Base-by-base conservation (phyloP, 2,113 vertebrate genomes). In the Merops nubicus region DNA sequence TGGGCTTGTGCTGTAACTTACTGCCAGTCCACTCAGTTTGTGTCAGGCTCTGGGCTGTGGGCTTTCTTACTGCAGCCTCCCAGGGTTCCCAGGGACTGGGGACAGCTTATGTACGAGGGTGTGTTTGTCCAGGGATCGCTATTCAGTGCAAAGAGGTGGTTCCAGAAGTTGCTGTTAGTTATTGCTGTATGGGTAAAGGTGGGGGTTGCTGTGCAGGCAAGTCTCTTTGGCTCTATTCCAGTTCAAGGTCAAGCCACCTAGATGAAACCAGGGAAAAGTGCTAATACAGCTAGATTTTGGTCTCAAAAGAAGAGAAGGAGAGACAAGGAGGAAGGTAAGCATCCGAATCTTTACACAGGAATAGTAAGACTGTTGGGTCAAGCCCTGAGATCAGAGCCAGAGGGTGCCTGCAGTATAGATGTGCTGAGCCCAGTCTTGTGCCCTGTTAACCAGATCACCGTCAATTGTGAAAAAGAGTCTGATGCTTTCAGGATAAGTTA, bases 401-500 rank as follows among this genome's bases (percentile, higher is more conserved):
- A 63, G 31, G 17, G 26, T 10, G 1, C 51, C 23, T 43, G 21
- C 38, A 25, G 8, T 23, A 63, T n/a, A 54, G 45, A 38, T 86
- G 36, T 51, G 34, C 56, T 8, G 54, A 50, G 38, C 77, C 34
- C 68, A 43, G 21, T 21, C 34, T 59, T 18, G 12, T 45, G 42
- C 60, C 57, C 23, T 78, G 15, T 38, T 70, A 28, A 56, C 21
- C 28, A 80, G 56, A 69, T 70, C 60, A 48, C 28, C 38, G 56
- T 34, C n/a, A 42, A 42, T 82, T 85, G 57, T 72, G 65, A 50
- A 64, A 78, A 85, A 88, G 26, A 29, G 22, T 75, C 68, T 73
- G 43, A 42, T 76, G 59, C 85, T 96, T 96, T 95, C 65, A 93
- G 94, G 89, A 91, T 94, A 93, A 89, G 13, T 18, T 94, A 79